phyloP scores from a whole-genome alignment of 1,140 invertebrate genomes.

The Procambarus clarkii region DNA sequence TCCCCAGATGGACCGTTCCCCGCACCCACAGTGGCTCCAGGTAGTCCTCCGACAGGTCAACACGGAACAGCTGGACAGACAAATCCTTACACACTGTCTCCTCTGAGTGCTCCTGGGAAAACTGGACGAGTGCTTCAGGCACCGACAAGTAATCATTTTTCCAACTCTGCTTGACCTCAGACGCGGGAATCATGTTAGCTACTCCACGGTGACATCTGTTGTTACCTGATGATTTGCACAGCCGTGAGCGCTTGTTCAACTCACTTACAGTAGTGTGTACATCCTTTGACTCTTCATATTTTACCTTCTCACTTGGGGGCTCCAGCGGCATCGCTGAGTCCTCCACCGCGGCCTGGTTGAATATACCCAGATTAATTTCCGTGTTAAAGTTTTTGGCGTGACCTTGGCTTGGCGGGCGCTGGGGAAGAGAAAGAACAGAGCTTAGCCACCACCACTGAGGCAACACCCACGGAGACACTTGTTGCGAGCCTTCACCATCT shows the following conservation, averaged over 20 bases:
- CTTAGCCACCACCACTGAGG: slow-evolving; percentile 46
- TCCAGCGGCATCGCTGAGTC: slow-evolving; percentile 11
- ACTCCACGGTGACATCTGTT: slow-evolving; percentile 23
- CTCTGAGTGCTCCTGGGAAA: slow-evolving; percentile 45
- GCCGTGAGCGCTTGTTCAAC: slow-evolving; percentile 5
- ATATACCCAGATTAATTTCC: background rate
- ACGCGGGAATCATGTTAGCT: background rate
- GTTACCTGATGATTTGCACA: background rate
- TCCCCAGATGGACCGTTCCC: slow-evolving; percentile 42
- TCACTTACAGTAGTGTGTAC: background rate
- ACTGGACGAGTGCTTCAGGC: slow-evolving; percentile 30
- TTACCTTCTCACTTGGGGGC: slow-evolving; percentile 1
- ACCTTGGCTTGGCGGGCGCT: background rate
- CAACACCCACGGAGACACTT: slow-evolving; percentile 7
- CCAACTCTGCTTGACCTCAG: slow-evolving; percentile 39
- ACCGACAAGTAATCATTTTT: slow-evolving; percentile 36
- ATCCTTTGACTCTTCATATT: background rate
- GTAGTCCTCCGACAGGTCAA: slow-evolving; percentile 34
- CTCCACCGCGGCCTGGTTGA: background rate
- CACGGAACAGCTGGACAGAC: slow-evolving; percentile 54
- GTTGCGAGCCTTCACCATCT: background rate
- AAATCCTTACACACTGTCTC: slow-evolving; percentile 40
- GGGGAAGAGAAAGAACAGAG: slow-evolving; percentile 31
- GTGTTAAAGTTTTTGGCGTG: background rate
- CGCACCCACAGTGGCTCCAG: slow-evolving; percentile 53